Evolutionary conservation across 2,797 vertebrate species (phyloP).

Genomic region (Morelia viridis): DNA sequence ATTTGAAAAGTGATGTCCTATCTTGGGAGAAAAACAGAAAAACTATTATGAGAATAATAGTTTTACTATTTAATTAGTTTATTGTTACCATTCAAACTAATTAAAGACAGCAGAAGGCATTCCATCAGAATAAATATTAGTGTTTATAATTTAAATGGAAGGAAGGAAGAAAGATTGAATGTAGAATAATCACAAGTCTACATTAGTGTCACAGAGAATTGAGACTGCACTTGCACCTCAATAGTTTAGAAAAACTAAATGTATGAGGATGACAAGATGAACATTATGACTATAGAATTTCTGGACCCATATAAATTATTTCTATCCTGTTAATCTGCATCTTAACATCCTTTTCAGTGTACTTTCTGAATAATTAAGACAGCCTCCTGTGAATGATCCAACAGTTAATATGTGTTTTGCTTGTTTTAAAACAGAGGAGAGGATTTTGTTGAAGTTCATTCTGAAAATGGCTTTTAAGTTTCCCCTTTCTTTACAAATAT

Average conservation of each 20-base stretch:
- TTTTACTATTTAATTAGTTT: constrained; percentile 21
- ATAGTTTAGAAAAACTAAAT: constrained; percentile 53
- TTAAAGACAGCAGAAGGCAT: constrained; percentile 31
- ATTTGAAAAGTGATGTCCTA: background rate
- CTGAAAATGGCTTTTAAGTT: constrained; percentile 64
- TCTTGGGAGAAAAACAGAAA: constrained; percentile 10
- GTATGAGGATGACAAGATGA: constrained; percentile 41
- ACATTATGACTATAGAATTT: constrained; percentile 33
- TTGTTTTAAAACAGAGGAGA: constrained; percentile 50
- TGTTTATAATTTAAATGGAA: constrained; percentile 33
- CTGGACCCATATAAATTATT: constrained; percentile 42
- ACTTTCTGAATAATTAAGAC: constrained; percentile 43
- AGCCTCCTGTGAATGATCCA: constrained; percentile 28
- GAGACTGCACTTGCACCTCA: constrained; percentile 42
- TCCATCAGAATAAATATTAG: constrained; percentile 42
- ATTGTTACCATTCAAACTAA: constrained; percentile 38
- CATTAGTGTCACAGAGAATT: constrained; percentile 42
- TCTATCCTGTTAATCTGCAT: constrained; percentile 43
- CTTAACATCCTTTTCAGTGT: constrained; percentile 50
- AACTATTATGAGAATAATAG: constrained; percentile 26
- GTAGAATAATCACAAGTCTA: constrained; percentile 36
- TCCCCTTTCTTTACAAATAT: constrained; percentile 57
- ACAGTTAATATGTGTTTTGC: constrained; percentile 26
- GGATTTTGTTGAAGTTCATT: constrained; percentile 60
- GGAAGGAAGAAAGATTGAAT: constrained; percentile 53